Percentiles rank a stretch among this genome's conserved stretches.
These are phyloP conservation scores for Pelagia noctiluca DNA, from an alignment of 30 jellyfish, hydroid and myxozoan genomes.

Conservation along the genomic window DNA sequence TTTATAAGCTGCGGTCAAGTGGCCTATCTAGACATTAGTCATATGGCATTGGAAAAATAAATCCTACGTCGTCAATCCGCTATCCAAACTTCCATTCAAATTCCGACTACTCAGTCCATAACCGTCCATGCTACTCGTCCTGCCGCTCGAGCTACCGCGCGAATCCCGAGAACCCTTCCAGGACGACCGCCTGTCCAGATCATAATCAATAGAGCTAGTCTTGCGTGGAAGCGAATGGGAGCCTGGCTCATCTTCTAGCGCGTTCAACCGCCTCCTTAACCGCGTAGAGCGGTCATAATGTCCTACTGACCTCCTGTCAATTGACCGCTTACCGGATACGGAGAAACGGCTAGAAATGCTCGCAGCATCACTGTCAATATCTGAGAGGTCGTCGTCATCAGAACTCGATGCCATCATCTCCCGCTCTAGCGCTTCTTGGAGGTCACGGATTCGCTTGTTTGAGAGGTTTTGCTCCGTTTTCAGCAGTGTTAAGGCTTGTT, in stretches of 20 bases:
- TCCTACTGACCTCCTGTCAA: slow-evolving; percentile 68
- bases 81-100: slow-evolving; percentile 31
- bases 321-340: slow-evolving; percentile 41
- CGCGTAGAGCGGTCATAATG: slow-evolving; percentile 74
- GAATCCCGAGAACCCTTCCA: slow-evolving; percentile 67
- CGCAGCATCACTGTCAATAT: slow-evolving; percentile 64
- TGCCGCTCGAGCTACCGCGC: slow-evolving; percentile 38
- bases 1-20: too few species aligned
- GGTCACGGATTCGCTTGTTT: slow-evolving; percentile 89
- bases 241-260: slow-evolving; percentile 72
- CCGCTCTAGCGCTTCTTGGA: slow-evolving; percentile 92
- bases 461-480: slow-evolving; percentile 84
- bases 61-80: background rate
- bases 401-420: slow-evolving; percentile 85
- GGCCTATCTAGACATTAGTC: too few species aligned
- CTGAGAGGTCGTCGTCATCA: slow-evolving; percentile 78
- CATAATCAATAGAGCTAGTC: slow-evolving; percentile 28
- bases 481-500: slow-evolving; percentile 69
- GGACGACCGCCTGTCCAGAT: slow-evolving; percentile 19
- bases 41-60: too few species aligned
- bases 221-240: slow-evolving; percentile 30
- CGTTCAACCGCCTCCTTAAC: slow-evolving; percentile 66
- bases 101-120: slow-evolving; percentile 43
- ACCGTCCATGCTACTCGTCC: slow-evolving; percentile 13
- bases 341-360: slow-evolving; percentile 67